phyloP scores from a whole-genome alignment of 1,140 invertebrate species.

The Drosophila baimaii region DNA sequence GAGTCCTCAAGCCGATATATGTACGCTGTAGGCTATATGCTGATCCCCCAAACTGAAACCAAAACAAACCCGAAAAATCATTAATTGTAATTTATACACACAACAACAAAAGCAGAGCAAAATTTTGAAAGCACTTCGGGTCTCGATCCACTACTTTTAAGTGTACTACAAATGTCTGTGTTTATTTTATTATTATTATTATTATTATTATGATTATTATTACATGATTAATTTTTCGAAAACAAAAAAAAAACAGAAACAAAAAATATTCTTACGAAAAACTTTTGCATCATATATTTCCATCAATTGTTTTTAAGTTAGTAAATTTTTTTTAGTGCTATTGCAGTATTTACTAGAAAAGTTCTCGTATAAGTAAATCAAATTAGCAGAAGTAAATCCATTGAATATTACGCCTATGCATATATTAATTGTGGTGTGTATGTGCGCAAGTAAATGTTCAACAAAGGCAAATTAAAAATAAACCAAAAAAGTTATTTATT shows the following conservation, averaged over 20 bases:
- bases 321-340: slow-evolving; percentile 75
- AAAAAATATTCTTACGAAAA: slow-evolving; percentile 22
- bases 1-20: slow-evolving; percentile 11
- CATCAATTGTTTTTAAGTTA: slow-evolving; percentile 69
- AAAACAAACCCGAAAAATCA: slow-evolving; percentile 52
- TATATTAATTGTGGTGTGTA: slow-evolving; percentile 15
- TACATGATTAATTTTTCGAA: slow-evolving; percentile 27
- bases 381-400: slow-evolving; percentile 47
- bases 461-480: slow-evolving; percentile 12
- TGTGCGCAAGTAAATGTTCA: slow-evolving; percentile 42
- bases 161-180: slow-evolving; percentile 45
- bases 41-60: slow-evolving; percentile 60
- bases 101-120: slow-evolving; percentile 7
- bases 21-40: slow-evolving; percentile 32
- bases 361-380: slow-evolving; percentile 54
- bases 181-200: slow-evolving; percentile 36
- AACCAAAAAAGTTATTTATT: neutral
- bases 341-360: slow-evolving; percentile 76
- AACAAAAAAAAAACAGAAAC: neutral
- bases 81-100: slow-evolving; percentile 40
- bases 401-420: slow-evolving; percentile 38
- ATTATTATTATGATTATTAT: slow-evolving; percentile 9
- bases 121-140: slow-evolving; percentile 28
- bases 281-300: slow-evolving; percentile 73
- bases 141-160: slow-evolving; percentile 46